phyloP scores from a whole-genome alignment of 2,113 vertebrate genomes.

The Zootoca vivipara region DNA sequence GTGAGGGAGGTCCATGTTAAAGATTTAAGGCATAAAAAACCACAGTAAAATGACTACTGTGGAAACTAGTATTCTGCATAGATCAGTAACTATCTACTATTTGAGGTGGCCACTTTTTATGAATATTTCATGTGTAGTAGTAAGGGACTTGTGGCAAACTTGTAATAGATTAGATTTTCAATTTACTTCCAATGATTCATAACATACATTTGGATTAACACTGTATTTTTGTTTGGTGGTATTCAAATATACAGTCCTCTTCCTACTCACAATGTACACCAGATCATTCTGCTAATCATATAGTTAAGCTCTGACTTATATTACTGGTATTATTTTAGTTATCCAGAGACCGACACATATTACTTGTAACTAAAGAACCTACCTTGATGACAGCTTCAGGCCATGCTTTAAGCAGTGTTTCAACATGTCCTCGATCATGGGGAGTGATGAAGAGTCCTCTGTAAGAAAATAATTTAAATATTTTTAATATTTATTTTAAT shows the following conservation, averaged over 20 bases:
- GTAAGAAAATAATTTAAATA: constrained; percentile 39
- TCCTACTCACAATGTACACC: background rate
- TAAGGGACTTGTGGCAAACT: background rate
- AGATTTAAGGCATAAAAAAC: background rate
- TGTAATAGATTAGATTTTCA: too few species aligned
- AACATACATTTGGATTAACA: too few species aligned
- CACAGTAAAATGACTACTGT: background rate
- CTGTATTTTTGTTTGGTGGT: background rate
- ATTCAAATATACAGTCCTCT: background rate
- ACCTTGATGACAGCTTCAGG: constrained; percentile 89
- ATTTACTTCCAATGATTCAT: too few species aligned
- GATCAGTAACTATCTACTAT: background rate
- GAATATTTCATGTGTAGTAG: background rate
- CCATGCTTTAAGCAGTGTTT: constrained; percentile 91
- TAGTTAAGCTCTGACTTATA: background rate
- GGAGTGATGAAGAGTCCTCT: constrained; percentile 96
- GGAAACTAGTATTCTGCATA: background rate
- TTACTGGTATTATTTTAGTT: too few species aligned
- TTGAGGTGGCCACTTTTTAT: background rate
- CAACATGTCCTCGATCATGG: constrained; percentile 90
- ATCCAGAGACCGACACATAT: background rate
- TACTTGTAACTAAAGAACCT: constrained; percentile 48
- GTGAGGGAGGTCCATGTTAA: background rate
- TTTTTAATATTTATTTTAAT: too few species aligned
- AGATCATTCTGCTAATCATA: background rate